phyloP scores from a whole-genome alignment of 2,888 invertebrate species.

The Eupithecia inturbata region DNA sequence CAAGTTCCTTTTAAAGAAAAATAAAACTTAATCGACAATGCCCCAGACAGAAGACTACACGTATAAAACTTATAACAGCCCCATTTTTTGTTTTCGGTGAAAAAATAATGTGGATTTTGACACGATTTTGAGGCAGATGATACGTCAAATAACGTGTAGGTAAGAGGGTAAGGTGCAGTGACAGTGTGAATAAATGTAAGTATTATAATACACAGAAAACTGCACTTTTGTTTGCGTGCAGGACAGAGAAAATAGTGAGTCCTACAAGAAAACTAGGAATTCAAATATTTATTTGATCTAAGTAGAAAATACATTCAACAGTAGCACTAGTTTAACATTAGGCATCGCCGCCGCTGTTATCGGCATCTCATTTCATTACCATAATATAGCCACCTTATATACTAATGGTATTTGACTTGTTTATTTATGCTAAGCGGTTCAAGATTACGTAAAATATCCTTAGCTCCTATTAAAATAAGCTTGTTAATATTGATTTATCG shows the following conservation, averaged over 20 bases:
- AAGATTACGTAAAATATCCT: constrained; percentile 30
- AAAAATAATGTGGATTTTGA: not conserved
- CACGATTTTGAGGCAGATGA: not conserved
- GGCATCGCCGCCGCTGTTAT: not conserved
- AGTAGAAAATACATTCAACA: not conserved
- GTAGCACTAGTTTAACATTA: constrained; percentile 7
- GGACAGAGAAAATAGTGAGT: not conserved
- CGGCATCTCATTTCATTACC: constrained; percentile 23
- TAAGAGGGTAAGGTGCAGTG: not conserved
- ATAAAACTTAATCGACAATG: no score
- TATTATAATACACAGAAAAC: not conserved
- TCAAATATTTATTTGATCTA: not conserved
- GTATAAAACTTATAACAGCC: not conserved
- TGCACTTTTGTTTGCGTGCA: not conserved
- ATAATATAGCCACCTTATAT: constrained; percentile 21
- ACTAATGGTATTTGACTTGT: constrained; percentile 16
- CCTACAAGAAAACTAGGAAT: not conserved
- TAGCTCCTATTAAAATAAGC: constrained; percentile 1
- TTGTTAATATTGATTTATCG: constrained; percentile 23
- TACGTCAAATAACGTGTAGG: not conserved
- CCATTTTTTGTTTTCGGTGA: no score
- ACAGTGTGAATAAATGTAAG: not conserved
- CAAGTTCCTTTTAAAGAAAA: no score
- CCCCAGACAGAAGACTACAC: no score
- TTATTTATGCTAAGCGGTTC: constrained; percentile 21